Evolutionary conservation across 2,888 invertebrate species (phyloP).

Genomic region (Nymphalis polychloros): DNA sequence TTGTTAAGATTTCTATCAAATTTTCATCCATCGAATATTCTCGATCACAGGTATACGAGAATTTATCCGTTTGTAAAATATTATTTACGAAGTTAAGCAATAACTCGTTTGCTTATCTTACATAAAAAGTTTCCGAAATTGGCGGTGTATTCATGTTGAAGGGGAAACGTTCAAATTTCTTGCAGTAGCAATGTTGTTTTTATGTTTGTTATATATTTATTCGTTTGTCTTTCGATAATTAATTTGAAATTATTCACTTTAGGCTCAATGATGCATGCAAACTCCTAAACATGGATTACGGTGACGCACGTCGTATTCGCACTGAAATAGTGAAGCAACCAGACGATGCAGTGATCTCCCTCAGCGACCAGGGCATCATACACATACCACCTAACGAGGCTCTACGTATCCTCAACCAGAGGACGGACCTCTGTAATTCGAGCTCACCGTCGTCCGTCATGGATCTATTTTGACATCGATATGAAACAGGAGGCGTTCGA

Average conservation of each 20-base stretch:
- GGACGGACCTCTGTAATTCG: constrained; percentile 65
- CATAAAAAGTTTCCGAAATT: too few relatives aligned
- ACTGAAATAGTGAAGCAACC: constrained; percentile 79
- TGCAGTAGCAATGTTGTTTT: background rate
- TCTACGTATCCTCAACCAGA: constrained; percentile 64
- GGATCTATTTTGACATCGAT: constrained; percentile 66
- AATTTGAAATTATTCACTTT: constrained; percentile 39
- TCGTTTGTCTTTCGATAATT: background rate
- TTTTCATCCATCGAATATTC: too few relatives aligned
- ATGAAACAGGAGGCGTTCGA: constrained; percentile 62
- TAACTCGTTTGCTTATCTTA: too few relatives aligned
- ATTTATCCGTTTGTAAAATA: too few relatives aligned
- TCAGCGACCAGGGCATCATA: constrained; percentile 45
- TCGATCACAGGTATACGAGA: too few relatives aligned
- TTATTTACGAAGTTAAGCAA: too few relatives aligned
- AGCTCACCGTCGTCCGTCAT: constrained; percentile 61
- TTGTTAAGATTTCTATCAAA: too few relatives aligned
- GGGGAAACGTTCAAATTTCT: too few relatives aligned
- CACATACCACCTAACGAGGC: constrained; percentile 51
- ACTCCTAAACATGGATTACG: constrained; percentile 87
- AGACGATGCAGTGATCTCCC: constrained; percentile 29
- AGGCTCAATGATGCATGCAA: constrained; percentile 89
- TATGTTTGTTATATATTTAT: background rate
- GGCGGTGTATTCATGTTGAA: too few relatives aligned
- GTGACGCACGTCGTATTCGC: constrained; percentile 88